Base-by-base conservation (phyloP, 1,140 invertebrate genomes). In the Pogonomyrmex californicus region DNA sequence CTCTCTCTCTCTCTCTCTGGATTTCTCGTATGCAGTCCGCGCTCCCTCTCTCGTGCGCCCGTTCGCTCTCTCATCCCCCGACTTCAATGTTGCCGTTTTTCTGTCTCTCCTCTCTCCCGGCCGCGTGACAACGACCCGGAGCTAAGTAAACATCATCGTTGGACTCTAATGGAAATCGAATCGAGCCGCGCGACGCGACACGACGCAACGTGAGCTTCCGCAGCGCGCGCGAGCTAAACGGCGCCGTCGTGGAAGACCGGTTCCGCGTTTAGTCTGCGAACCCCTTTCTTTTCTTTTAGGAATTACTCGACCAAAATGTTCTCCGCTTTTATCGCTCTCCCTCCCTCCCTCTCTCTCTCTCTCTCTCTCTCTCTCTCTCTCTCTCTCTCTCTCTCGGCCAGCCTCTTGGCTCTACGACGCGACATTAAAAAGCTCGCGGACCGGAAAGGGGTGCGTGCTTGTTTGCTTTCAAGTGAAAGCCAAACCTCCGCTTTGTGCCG, bases 391-490 rank as follows among this genome's bases (percentile, higher is more conserved):
- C 44, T 85, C n/a, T 51, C 10, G 30, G 12, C 47, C 36, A 44
- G 66, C 44, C 56, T 71, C 70, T 87, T 91, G 77, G 66, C 77
- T 90, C 79, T 49, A 66, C 30, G 23, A 36, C 54, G 60, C 58
- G 73, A 63, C 30, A 63, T 66, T 58, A 86, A 86, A 88, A 77
- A 85, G 44, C 66, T 65, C 23, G n/a, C 33, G 47, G 36, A 38
- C 71, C 58, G 36, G 56, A 75, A 65, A 88, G 81, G 88, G 66
- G 49, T 73, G n/a, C 54, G 86, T 63, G 82, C 58, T 88, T 91
- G 90, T 91, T 91, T 91, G 89, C 86, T 90, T 91, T 90, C 79
- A 79, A 49, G 77, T 68, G 86, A 86, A 88, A 90, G 88, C 88
- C 77, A 90, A 90, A 90, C 88, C 86, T 75, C 44, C 3, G 83